These are phyloP conservation scores for Harmothoe impar DNA, from an alignment of 2,888 invertebrate genomes.

Conservation along the genomic window DNA sequence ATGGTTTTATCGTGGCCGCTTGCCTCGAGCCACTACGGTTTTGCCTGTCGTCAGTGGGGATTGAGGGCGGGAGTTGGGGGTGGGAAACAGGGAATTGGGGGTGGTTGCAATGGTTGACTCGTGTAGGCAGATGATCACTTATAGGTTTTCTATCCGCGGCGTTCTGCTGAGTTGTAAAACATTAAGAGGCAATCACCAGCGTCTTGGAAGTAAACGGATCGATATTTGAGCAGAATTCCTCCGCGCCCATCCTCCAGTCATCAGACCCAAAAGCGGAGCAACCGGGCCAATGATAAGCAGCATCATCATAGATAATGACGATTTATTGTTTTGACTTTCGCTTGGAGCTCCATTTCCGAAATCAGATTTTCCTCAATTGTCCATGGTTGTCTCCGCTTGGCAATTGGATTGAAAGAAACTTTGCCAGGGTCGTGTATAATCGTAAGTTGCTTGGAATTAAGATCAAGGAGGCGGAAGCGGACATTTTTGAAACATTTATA, in stretches of 20 bases:
- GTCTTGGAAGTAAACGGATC: slow-evolving; percentile 18
- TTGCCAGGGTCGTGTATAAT: slow-evolving; percentile 43
- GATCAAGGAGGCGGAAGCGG: slow-evolving; percentile 27
- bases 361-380: slow-evolving; percentile 54
- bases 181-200: slow-evolving; percentile 53
- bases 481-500: slow-evolving; percentile 51
- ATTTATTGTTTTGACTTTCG: slow-evolving; percentile 39
- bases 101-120: not conserved
- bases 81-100: not conserved
- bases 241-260: not conserved
- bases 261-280: not conserved
- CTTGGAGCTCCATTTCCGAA: slow-evolving; percentile 48
- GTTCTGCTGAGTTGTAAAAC: slow-evolving; percentile 54
- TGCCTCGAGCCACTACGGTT: slow-evolving; percentile 60
- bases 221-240: slow-evolving; percentile 53
- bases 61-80: not conserved
- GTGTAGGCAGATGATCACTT: slow-evolving; percentile 48
- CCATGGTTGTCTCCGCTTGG: slow-evolving; percentile 40
- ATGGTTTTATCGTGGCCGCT: slow-evolving; percentile 57
- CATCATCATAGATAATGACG: slow-evolving; percentile 52
- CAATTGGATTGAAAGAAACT: slow-evolving; percentile 53
- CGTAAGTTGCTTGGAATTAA: slow-evolving; percentile 54
- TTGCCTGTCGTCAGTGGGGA: slow-evolving; percentile 25
- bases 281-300: not conserved
- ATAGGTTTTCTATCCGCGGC: not conserved